phyloP scores from a whole-genome alignment of 2,888 invertebrate species.

The Lycophotia porphyrea region DNA sequence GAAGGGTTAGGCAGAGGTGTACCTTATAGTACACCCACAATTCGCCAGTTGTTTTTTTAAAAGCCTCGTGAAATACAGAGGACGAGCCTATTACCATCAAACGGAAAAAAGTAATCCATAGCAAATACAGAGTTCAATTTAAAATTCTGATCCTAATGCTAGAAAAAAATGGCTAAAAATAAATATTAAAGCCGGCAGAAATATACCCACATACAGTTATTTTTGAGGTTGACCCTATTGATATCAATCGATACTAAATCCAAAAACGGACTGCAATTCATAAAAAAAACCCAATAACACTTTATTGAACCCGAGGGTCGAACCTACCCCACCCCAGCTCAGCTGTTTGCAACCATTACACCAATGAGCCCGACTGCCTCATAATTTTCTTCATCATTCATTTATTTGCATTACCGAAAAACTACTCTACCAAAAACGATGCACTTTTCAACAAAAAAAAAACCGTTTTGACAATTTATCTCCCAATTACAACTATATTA shows the following conservation, averaged over 20 bases:
- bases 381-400: not conserved
- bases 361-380: not conserved
- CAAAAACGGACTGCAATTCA: not conserved
- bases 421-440: not conserved
- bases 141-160: not conserved
- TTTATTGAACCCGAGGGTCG: not conserved
- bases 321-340: not conserved
- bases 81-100: no score
- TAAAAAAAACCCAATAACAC: not conserved
- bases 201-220: no score
- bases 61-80: no score
- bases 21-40: no score
- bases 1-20: no score
- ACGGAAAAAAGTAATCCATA: not conserved
- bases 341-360: not conserved
- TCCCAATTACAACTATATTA: conserved; percentile 14
- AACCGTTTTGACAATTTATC: not conserved
- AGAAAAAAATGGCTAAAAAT: no score
- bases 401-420: not conserved
- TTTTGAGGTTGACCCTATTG: not conserved
- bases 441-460: not conserved
- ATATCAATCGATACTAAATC: not conserved
- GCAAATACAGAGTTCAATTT: not conserved
- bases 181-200: no score
- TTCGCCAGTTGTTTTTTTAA: no score